Evolutionary conservation across 2,797 vertebrate genomes (phyloP).

Genomic region (Pseudomugil tenellus): DNA sequence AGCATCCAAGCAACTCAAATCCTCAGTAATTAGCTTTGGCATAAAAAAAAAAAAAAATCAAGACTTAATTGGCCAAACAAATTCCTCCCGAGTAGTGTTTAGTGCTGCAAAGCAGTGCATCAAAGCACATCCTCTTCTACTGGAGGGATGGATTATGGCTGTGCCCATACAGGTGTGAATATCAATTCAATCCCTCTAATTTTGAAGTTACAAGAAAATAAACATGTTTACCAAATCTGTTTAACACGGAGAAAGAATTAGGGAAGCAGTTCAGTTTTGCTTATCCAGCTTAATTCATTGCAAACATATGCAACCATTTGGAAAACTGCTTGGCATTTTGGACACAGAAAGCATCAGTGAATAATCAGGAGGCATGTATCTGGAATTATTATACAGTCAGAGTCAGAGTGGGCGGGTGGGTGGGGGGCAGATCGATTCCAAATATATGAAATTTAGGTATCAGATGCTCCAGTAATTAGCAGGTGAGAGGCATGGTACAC

Average conservation of each 20-base stretch:
- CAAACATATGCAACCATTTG: not conserved
- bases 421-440: too few relatives aligned
- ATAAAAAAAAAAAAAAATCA: not conserved
- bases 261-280: not conserved
- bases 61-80: not conserved
- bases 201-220: not conserved
- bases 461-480: too few relatives aligned
- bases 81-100: not conserved
- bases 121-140: not conserved
- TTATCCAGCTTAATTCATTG: not conserved
- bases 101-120: not conserved
- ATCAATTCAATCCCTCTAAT: not conserved
- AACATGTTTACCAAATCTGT: not conserved
- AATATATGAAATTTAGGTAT: too few relatives aligned
- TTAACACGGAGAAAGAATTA: not conserved
- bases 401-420: too few relatives aligned
- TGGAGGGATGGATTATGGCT: not conserved
- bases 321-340: not conserved
- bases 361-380: not conserved
- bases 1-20: not conserved
- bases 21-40: not conserved
- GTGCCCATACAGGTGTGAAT: not conserved
- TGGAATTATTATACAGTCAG: not conserved
- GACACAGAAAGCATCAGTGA: not conserved
- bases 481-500: too few relatives aligned